Evolutionary conservation across 2,888 invertebrate species (phyloP).

Genomic region (Tenthredo mesomela): DNA sequence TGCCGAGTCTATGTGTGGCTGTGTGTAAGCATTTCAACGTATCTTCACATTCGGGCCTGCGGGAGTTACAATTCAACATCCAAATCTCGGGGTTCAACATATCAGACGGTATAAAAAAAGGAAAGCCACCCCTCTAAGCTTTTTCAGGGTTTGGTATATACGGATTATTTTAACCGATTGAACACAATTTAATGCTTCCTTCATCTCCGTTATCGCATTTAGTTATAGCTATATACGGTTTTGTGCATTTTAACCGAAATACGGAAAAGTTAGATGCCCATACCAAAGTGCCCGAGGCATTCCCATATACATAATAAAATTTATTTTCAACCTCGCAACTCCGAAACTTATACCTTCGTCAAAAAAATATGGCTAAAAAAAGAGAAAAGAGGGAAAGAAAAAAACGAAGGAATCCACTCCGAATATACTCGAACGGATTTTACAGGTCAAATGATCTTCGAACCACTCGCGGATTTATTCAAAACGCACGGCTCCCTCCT

Average conservation of each 20-base stretch:
- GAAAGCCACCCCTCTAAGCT: constrained; percentile 1
- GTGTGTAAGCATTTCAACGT: background rate
- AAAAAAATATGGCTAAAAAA: background rate
- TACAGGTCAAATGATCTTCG: background rate
- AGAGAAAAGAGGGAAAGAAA: background rate
- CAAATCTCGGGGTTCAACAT: constrained; percentile 1
- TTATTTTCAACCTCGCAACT: background rate
- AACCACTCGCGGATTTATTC: background rate
- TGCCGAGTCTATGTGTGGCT: background rate
- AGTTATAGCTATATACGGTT: background rate
- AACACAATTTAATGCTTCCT: constrained; percentile 35
- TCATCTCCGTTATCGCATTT: constrained; percentile 2
- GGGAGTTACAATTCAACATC: background rate
- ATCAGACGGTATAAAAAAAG: background rate
- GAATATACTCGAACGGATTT: background rate
- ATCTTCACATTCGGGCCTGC: background rate
- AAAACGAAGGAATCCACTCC: background rate
- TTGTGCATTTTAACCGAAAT: background rate
- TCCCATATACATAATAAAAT: background rate
- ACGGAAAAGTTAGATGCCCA: background rate
- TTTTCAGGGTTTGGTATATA: background rate
- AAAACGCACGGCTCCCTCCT: background rate
- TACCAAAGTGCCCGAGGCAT: background rate
- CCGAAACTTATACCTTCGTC: background rate
- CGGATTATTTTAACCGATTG: constrained; percentile 48